These are phyloP conservation scores for Rhingia campestris DNA, from an alignment of 2,888 invertebrate species.

Conservation along the genomic window DNA sequence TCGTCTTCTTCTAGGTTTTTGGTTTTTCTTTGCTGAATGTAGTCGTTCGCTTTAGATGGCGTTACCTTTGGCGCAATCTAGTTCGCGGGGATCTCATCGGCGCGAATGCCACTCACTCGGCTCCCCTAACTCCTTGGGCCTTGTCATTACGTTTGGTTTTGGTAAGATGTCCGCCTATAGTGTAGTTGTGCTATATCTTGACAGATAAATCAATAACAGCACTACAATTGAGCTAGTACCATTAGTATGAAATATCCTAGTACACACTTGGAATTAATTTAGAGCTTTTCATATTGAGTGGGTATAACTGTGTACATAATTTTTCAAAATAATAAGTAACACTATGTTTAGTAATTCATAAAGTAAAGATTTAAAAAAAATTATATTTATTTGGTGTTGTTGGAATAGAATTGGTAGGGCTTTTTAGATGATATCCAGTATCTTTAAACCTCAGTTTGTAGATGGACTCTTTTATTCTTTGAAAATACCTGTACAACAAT, in stretches of 20 bases:
- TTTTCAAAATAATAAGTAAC: background rate
- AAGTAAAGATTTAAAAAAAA: background rate
- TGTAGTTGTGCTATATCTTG: slow-evolving; percentile 80
- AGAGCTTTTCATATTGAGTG: slow-evolving; percentile 22
- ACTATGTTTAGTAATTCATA: too few relatives aligned
- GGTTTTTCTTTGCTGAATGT: slow-evolving; percentile 36
- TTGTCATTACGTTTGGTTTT: slow-evolving; percentile 41
- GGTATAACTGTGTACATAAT: slow-evolving; percentile 3
- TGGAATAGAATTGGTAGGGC: too few relatives aligned
- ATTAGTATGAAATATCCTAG: slow-evolving; percentile 51
- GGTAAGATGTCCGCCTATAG: slow-evolving; percentile 62
- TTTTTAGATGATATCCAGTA: too few relatives aligned
- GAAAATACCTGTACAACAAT: too few relatives aligned
- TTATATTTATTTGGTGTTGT: background rate
- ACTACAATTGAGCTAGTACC: slow-evolving; percentile 75
- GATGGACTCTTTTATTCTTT: too few relatives aligned
- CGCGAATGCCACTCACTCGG: slow-evolving; percentile 49
- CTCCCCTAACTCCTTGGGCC: slow-evolving; percentile 26
- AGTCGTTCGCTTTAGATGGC: slow-evolving; percentile 62
- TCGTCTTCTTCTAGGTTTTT: slow-evolving; percentile 31
- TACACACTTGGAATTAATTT: slow-evolving; percentile 48
- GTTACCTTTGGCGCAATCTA: slow-evolving; percentile 72
- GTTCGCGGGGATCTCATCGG: slow-evolving; percentile 65
- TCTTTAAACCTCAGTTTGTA: too few relatives aligned
- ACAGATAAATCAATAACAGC: slow-evolving; percentile 82